These are phyloP conservation scores for Ceratina calcarata DNA, from an alignment of 1,140 invertebrate species.

Conservation along the genomic window DNA sequence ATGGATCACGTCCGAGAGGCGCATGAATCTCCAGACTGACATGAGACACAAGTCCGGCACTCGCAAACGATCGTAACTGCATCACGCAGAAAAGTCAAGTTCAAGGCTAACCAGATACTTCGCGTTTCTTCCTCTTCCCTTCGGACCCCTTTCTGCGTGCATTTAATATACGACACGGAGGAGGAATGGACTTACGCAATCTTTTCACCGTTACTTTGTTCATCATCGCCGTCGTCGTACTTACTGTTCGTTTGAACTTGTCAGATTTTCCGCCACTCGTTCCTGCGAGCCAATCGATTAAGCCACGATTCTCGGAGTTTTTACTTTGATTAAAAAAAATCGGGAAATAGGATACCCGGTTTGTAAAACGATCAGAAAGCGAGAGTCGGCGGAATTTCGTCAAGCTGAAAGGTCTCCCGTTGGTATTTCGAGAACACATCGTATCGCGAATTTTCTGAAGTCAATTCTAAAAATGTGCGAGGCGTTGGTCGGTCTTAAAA, in stretches of 20 bases:
- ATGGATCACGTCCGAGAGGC: not conserved
- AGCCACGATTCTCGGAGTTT: not conserved
- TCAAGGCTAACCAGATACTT: slow-evolving; percentile 59
- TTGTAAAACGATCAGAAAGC: not conserved
- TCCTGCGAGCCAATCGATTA: not conserved
- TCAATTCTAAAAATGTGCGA: slow-evolving; percentile 75
- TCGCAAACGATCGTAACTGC: slow-evolving; percentile 40
- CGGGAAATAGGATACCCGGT: no score
- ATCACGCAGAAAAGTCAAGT: slow-evolving; percentile 64
- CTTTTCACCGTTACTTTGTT: slow-evolving; percentile 67
- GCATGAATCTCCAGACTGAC: slow-evolving; percentile 39
- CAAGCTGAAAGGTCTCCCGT: not conserved
- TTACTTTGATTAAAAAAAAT: no score
- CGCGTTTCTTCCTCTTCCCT: slow-evolving; percentile 28
- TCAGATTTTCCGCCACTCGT: not conserved
- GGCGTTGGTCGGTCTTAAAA: slow-evolving; percentile 74
- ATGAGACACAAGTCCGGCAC: slow-evolving; percentile 2
- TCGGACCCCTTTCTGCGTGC: slow-evolving; percentile 33
- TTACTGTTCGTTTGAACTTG: slow-evolving; percentile 18
- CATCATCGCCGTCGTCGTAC: slow-evolving; percentile 25
- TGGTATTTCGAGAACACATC: slow-evolving; percentile 29
- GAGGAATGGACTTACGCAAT: slow-evolving; percentile 65
- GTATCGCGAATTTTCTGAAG: slow-evolving; percentile 64
- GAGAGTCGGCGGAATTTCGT: no score
- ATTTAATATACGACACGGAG: slow-evolving; percentile 46